Evolutionary conservation across 2,113 vertebrate species (phyloP), one percentile per base, ranked within the genome.

Genomic region (Clarias batrachus): DNA sequence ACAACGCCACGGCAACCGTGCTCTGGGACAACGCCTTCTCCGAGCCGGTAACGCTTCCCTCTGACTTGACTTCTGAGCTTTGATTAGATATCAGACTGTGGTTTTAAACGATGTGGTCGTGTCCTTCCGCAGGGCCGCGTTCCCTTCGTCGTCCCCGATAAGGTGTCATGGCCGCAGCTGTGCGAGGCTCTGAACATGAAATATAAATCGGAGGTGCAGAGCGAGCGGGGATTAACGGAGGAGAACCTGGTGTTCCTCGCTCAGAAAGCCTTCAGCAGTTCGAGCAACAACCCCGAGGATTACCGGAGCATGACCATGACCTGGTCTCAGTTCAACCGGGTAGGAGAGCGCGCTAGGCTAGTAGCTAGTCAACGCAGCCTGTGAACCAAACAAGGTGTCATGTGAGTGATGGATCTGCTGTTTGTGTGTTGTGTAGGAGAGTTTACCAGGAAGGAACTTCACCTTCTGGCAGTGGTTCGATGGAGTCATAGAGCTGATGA

Each of bases 381-480:
- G n/a, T 13, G 5, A n/a, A 68, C 30, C 65, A 68, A 10, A 9
- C 66, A 21, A 5, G 9, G 23, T 74, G 0, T 74, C 23, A 25
- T 23, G 48, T 48, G 48, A 48, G 7, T 76, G 37, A 76, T 76
- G 48, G 10, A 76, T 77, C 23, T 54, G 48, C 48, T 79, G 21
- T 76, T 57, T 85, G 33, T 37, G 33, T 37, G 33, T 84, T 82
- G 66, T 66, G 60, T 90, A 98, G 97, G 98, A 98, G 91, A 98
- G 97, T 90, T 91, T 99, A 85, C 97, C 96, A 0, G 97, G 97
- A 81, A 95, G 97, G 90, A 98, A 96, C 93, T 99, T 98, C 89
- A 99, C 98, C 83, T 99, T 99, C 93, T 99, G 98, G 98, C 97
- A 99, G 92, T 99, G 98, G 98, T 99, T 99, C 74, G 98, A 99